Base-by-base conservation (phyloP, 2,888 invertebrate species). In the Aelia acuminata region DNA sequence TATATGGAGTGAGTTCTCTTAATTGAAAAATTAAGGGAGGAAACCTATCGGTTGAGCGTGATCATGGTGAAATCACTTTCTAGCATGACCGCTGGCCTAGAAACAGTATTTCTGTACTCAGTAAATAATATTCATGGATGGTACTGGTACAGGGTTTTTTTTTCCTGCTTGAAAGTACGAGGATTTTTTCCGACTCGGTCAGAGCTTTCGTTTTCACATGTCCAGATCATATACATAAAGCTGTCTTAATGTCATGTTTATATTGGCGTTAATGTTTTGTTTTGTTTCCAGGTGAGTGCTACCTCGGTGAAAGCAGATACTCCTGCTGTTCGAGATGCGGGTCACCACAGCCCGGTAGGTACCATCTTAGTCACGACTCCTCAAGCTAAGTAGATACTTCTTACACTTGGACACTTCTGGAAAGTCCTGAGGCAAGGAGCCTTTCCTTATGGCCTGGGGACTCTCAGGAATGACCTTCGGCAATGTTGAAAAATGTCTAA, bases 241-340 rank as follows among this genome's bases (percentile, higher is more conserved):
- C 18, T 35, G 18, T 35, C 63, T 18, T 70, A 4, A 35, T 18
- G 7, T 70, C 35, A 35, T 70, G 63, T 70, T 70, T 70, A 70
- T 70, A 70, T 70, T 35, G 31, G 35, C 1, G 35, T 20, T 70
- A 70, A 70, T 70, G 63, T 11, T 47, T 80, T 43, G 80, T 80
- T 47, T 75, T 80, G 43, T 43, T 80, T 47, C 39, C 80, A 80
- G 80, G 80, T 80, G 80, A 80, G 80, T 80, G 43, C 80, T 39
- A 47, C 43, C 13, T 43, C 43, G 43, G 80, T 43, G 80, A 80
- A 80, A 80, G 80, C 80, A 47, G 13, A 7, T 43, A 43, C 43
- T 80, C 43, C 80, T n/a, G 43, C 63, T 18, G 18, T 70, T 35
- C 31, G 63, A 35, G 63, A 70, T 43, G 80, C 80, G 80, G 80